Conservation (phyloP, 2,113 vertebrate genomes). For the Gavialis gangeticus region DNA sequence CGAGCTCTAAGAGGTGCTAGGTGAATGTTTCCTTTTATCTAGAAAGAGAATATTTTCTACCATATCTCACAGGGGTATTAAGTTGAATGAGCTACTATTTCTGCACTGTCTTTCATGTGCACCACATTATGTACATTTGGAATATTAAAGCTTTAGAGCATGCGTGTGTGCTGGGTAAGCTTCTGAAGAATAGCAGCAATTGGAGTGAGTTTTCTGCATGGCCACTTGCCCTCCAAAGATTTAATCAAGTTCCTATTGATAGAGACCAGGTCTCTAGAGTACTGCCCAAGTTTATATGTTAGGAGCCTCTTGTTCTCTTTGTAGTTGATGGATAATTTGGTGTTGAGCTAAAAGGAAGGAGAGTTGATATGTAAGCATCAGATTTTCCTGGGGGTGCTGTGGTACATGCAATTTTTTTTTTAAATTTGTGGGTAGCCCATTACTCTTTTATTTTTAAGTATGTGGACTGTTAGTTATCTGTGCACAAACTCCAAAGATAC, state of each 20-base stretch:
- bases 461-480: background rate
- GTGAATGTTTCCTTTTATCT: background rate
- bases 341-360: background rate
- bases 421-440: background rate
- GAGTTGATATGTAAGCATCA: background rate
- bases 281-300: background rate
- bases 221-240: background rate
- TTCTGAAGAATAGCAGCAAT: background rate
- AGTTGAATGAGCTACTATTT: background rate
- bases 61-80: background rate
- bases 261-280: background rate
- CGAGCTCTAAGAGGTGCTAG: background rate
- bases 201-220: background rate
- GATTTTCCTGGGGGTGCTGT: background rate
- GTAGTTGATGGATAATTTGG: background rate
- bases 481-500: background rate
- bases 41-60: background rate
- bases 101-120: background rate
- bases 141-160: background rate
- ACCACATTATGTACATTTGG: background rate
- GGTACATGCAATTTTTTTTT: background rate
- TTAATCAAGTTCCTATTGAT: fast-evolving
- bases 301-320: background rate
- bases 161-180: background rate
- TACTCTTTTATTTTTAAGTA: background rate